Evolutionary conservation across 2,888 invertebrate genomes (phyloP), one percentile per base, ranked within the genome.

Genomic region (Girardia tigrina): DNA sequence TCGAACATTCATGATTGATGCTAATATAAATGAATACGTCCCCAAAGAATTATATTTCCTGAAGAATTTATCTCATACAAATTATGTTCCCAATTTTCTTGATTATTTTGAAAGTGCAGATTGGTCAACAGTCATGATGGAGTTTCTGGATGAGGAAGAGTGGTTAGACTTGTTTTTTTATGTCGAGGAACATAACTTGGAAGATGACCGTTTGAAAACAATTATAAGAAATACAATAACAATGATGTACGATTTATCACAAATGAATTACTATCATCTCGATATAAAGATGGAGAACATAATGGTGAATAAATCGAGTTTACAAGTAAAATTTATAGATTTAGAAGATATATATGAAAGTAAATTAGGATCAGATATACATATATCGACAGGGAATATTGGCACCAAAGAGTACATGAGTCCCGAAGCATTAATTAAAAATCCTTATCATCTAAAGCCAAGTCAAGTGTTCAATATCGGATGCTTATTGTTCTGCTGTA

Each of bases 381-480:
- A 56, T n/a, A 56, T 56, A 12, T n/a, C n/a, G 6, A n/a, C n/a
- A 56, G 4, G 20, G n/a, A 23, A 56, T 56, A 56, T 12, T 56
- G 56, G 56, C 4, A 56, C 56, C 4, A 12, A 20, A 6, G 56
- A 23, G 4, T 56, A 56, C 23, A 56, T 20, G n/a, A 56, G 56
- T 16, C 56, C 56, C n/a, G 56, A 56, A 56, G 4, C 56, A 56
- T 56, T 8, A 20, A n/a, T 56, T 2, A 56, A n/a, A n/a, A 23
- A 56, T 6, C 56, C 56, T 2, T 56, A 12, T 56, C n/a, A 20
- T 20, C n/a, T 56, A 56, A 56, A 56, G 23, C 56, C 56, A 4
- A 56, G 56, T 56, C 56, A 56, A 56, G 56, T 56, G n/a, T 56
- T 56, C n/a, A 56, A 56, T 56, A 56, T 56, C 4, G 56, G 56